Evolutionary conservation across 1,140 invertebrate genomes (phyloP), one percentile per base, ranked within the genome.

Genomic region (Uloborus diversus): DNA sequence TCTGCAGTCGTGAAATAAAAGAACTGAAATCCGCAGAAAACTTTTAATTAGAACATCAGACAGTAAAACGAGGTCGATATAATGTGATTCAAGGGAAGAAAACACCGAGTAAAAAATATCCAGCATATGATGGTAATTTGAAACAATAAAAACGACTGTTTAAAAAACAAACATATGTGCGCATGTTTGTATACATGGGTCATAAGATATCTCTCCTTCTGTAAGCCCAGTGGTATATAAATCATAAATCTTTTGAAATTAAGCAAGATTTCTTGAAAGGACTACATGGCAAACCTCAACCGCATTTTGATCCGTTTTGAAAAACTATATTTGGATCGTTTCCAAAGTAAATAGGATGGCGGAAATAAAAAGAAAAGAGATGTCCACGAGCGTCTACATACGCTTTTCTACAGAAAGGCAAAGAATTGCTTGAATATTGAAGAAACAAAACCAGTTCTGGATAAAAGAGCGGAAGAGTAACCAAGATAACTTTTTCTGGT

Each of bases 381-480:
- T n/a, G n/a, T n/a, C n/a, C n/a, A n/a, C n/a, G n/a, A n/a, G n/a
- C n/a, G n/a, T n/a, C n/a, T n/a, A n/a, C 7, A 53, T n/a, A 53
- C 5, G 23, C 5, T 20, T 57, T 25, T 57, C 53, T 20, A 17
- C 13, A 57, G 13, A 57, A 57, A 42, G 20, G 33, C 51, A 32
- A 61, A 20, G 71, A 75, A 64, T 75, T 35, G 28, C 57, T 64
- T 65, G 61, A 57, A 42, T 23, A 27, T 57, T 66, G 49, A 25
- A 65, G 49, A 42, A 66, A 65, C 49, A 66, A 53, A 78, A 78
- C 73, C 73, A 78, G 73, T 78, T 78, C 62, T 78, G 71, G 37
- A 78, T 33, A n/a, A 53, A 57, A 78, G 62, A 78, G 42, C 61
- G 61, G 73, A 78, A 78, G 73, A 78, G 62, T 65, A 65, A 66